Conservation (phyloP, 2,113 vertebrate genomes). For the Urocolius indicus region DNA sequence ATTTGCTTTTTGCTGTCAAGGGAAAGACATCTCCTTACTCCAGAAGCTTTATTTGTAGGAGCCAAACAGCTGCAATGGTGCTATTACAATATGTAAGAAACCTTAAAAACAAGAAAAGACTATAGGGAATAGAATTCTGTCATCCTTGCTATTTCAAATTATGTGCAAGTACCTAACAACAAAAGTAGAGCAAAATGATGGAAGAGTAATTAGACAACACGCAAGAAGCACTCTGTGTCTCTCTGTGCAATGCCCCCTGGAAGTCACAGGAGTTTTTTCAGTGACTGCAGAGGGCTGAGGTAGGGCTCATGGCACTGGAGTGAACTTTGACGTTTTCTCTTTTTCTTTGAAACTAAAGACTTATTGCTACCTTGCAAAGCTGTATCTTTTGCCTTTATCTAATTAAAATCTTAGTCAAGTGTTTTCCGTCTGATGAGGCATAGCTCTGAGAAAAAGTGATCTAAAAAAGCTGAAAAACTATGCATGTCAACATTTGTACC, state of each 20-base stretch:
- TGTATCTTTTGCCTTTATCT: neutral
- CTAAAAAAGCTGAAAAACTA: neutral
- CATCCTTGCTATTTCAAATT: neutral
- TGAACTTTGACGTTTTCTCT: neutral
- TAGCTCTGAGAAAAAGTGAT: neutral
- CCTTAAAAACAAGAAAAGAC: neutral
- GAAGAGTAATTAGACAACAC: neutral
- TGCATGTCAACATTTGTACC: neutral
- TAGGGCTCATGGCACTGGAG: neutral
- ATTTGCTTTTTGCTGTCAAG: conserved; percentile 29
- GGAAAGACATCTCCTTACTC: conserved; percentile 34
- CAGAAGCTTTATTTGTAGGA: conserved; percentile 15
- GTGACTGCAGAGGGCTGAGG: neutral
- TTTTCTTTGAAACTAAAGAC: neutral
- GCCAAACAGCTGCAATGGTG: neutral
- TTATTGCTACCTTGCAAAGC: neutral
- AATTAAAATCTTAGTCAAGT: neutral
- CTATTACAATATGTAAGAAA: neutral
- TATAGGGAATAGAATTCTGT: neutral
- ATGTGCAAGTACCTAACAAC: neutral
- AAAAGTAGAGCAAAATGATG: neutral
- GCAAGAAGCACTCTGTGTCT: neutral
- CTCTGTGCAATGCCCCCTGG: neutral
- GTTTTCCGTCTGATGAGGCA: neutral
- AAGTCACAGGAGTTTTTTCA: neutral